Percentiles rank a stretch among this genome's conserved stretches.
These are phyloP conservation scores for Arremon brunneinucha DNA, from an alignment of 2,797 vertebrate genomes.

Conservation along the genomic window DNA sequence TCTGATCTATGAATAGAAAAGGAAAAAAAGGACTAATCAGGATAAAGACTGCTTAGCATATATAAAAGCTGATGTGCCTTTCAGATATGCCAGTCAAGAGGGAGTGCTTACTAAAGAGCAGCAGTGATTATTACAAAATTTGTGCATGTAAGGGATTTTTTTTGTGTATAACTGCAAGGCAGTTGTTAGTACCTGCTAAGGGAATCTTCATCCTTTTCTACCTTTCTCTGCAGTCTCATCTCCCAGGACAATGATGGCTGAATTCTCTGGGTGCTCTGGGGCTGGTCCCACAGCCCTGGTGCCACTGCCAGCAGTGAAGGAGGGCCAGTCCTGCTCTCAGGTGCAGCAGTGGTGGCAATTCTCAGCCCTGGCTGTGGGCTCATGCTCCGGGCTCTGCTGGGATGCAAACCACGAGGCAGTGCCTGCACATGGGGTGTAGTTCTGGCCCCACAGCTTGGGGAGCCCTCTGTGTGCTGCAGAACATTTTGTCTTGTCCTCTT, in stretches of 20 bases:
- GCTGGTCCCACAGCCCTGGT: not conserved
- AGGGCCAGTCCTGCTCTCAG: not conserved
- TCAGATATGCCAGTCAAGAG: conserved; percentile 21
- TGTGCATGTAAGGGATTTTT: not conserved
- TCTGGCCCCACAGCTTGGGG: not conserved
- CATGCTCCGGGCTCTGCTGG: not conserved
- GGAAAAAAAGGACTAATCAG: conserved; percentile 21
- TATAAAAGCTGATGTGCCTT: conserved; percentile 41
- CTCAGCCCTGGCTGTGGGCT: not conserved
- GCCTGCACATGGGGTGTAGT: not conserved
- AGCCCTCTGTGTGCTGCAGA: not conserved
- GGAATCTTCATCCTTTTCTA: not conserved
- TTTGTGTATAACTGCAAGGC: not conserved
- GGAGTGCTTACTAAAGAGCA: conserved; percentile 3
- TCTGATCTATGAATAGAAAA: conserved; percentile 38
- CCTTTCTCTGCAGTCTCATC: not conserved
- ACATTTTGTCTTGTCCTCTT: not conserved
- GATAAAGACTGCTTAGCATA: conserved; percentile 36
- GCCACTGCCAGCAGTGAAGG: not conserved
- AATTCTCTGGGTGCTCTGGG: not conserved
- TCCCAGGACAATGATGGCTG: not conserved
- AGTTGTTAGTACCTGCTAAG: not conserved
- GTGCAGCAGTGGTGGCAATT: not conserved
- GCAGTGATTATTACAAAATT: not conserved
- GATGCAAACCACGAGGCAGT: fast-evolving